Base-by-base conservation (phyloP, 1,140 invertebrate species). In the Drosophila kurseongensis region DNA sequence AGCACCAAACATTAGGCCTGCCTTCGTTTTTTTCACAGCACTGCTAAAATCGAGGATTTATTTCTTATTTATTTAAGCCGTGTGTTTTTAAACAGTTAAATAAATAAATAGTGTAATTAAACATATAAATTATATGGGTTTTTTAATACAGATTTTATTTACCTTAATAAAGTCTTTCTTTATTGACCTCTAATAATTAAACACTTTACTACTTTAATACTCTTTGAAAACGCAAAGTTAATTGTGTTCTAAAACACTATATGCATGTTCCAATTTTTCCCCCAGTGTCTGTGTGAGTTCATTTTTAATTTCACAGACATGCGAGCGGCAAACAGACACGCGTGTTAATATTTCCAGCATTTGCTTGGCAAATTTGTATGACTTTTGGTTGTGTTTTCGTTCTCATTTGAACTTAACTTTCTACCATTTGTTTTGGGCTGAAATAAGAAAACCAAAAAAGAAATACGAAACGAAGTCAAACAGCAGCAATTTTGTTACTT, bases 231-330 rank as follows among this genome's bases (percentile, higher is more conserved):
- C 29, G 8, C 29, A 6, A 7, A 1, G 7, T 8, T 6, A 32
- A 32, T 32, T 0, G 8, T 7, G 7, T 32, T 32, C 29, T 32
- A 32, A 32, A 7, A 32, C 29, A 6, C 4, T 32, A 10, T 13
- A 14, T 36, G 7, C 23, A 6, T 10, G 3, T 2, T 2, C 13
- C 12, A 0, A 18, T 29, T 41, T 44, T 51, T 58, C 5, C 29
- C 13, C n/a, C 59, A 69, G 59, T 65, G 67, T 23, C 32, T 18
- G 36, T 63, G 62, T 63, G 75, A 88, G 79, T 79, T 86, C 79
- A 86, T 86, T 86, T 72, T 86, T 75, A 86, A 86, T 88, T 83
- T 72, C 71, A 76, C 62, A 75, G 78, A 76, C 75, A 72, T 81
- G 65, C 68, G 50, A 72, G 32, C 54, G 59, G 75, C 60, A 75